Evolutionary conservation across 2,113 vertebrate genomes (phyloP), one percentile per base, ranked within the genome.

Genomic region (Chinchilla lanigera): DNA sequence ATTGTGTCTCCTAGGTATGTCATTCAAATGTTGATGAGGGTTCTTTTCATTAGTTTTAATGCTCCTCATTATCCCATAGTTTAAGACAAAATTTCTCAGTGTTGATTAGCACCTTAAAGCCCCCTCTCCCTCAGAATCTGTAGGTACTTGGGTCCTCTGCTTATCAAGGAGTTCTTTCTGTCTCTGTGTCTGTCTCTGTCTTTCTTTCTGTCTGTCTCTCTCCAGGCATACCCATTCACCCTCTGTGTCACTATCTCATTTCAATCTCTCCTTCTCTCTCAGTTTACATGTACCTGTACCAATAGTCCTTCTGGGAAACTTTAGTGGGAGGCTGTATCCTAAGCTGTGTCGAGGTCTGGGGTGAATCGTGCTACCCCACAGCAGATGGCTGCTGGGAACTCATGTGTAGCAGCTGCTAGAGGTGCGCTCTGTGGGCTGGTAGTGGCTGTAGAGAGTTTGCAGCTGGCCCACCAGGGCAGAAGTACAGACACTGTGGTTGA

Each of bases 201-300:
- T 67, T 14, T 67, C 28, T 65, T 5, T 17, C 65, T 35, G 14
- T 63, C 28, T 13, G 2, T 35, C 35, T 38, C 17, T 69, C 20
- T 38, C 28, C 3, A 16, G 9, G 12, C 4, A 10, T 33, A 17
- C 7, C n/a, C 7, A 3, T n/a, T 47, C 4, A 38, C 7, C 11
- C 19, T 60, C 54, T 38, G 19, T 11, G 6, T 47, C 47, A 41
- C 24, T 0, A 1, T 73, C 63, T 60, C 11, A 1, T 81, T 50
- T 69, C 52, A 10, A 30, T 35, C 30, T 44, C 7, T 61, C 12
- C 50, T 7, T 9, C 41, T 60, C 20, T 33, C 88, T 91, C 24
- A 28, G 5, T 7, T 0, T 71, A 10, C 20, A 7, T 11, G 16
- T 38, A 26, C 30, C 22, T 28, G 11, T 16, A 60, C 19, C n/a